A percentile compares a stretch with the other conserved stretches of the same genome.
Conservation (phyloP, 2,113 vertebrate species). For the Tursiops truncatus region DNA sequence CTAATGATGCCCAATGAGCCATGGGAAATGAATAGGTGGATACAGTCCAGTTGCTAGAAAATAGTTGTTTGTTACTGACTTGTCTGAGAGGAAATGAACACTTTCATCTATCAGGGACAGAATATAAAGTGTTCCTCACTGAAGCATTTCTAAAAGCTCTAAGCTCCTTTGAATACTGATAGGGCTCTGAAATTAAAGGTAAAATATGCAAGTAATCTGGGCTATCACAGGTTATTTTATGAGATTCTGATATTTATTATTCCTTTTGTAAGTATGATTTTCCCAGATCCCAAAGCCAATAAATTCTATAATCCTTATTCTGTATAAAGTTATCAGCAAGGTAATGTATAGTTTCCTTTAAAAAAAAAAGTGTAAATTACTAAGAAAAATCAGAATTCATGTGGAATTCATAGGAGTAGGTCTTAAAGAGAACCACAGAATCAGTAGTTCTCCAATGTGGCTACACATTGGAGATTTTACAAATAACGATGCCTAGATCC, state of each 20-base stretch:
- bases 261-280: conserved; percentile 39
- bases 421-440: background rate
- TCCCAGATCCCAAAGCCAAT: background rate
- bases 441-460: conserved; percentile 17
- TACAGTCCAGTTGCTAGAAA: conserved; percentile 68
- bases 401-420: background rate
- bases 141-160: conserved; percentile 62
- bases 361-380: background rate
- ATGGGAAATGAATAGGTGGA: conserved; percentile 71
- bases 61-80: conserved; percentile 71
- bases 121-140: conserved; percentile 64
- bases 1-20: conserved; percentile 63
- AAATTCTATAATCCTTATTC: background rate
- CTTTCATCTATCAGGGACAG: conserved; percentile 70
- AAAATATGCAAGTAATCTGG: conserved; percentile 43
- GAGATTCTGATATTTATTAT: conserved; percentile 3
- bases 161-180: conserved; percentile 64
- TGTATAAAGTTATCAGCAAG: background rate
- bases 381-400: conserved; percentile 24
- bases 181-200: conserved; percentile 43
- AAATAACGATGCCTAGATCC: background rate
- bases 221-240: conserved; percentile 24
- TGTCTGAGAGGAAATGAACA: conserved; percentile 67
- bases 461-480: background rate
- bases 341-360: conserved; percentile 2